Evolutionary conservation across 2,797 vertebrate genomes (phyloP).

Genomic region (Miichthys miiuy): DNA sequence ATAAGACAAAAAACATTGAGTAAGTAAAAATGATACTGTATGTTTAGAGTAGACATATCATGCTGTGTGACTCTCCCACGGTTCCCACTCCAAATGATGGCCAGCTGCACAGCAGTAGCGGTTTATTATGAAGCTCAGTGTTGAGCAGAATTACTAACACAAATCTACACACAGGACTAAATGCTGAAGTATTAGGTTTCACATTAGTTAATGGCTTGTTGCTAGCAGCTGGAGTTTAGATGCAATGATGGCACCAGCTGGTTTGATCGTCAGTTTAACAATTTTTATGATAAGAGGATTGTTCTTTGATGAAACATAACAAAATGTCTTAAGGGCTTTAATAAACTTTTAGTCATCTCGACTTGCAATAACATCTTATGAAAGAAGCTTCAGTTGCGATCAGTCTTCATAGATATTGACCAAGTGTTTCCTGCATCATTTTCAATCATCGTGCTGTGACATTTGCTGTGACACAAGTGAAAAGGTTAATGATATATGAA

Average conservation of each 20-base stretch:
- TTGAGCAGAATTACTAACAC: neutral
- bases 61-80: neutral
- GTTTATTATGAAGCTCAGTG: neutral
- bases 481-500: constrained; percentile 78
- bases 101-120: neutral
- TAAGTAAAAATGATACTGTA: too few species aligned
- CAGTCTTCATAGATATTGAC: constrained; percentile 52
- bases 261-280: too few species aligned
- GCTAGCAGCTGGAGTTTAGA: neutral
- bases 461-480: constrained; percentile 72
- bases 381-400: constrained; percentile 26
- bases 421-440: constrained; percentile 37
- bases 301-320: neutral
- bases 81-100: neutral
- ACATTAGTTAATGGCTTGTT: too few species aligned
- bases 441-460: constrained; percentile 57
- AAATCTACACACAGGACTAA: neutral
- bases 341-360: neutral
- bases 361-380: neutral
- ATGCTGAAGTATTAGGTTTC: neutral
- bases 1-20: neutral
- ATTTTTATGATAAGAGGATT: too few species aligned
- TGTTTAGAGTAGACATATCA: neutral
- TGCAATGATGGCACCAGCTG: too few species aligned
- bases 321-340: neutral